Conservation (phyloP, 2,797 vertebrate genomes). For the Falco naumanni region DNA sequence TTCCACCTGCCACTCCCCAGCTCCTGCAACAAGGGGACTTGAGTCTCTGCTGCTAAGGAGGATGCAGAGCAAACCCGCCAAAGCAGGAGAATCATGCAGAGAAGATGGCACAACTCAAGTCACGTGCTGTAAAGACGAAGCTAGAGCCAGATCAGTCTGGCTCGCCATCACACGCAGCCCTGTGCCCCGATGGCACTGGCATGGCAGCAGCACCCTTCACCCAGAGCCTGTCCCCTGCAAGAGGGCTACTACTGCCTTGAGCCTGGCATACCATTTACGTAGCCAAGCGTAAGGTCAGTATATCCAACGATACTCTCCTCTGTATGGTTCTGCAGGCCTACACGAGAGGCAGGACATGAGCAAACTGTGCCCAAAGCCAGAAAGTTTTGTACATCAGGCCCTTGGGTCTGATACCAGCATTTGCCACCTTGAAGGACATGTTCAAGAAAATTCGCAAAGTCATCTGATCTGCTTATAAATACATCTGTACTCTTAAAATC, state of each 20-base stretch:
- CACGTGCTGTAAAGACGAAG: not conserved
- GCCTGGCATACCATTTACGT: fast-evolving
- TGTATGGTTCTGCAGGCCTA: not conserved
- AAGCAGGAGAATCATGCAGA: not conserved
- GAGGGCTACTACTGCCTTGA: not conserved
- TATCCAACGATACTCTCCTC: not conserved
- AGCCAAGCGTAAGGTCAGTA: not conserved
- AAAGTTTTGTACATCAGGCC: not conserved
- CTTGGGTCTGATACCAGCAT: not conserved
- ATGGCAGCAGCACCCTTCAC: not conserved
- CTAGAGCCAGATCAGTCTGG: not conserved
- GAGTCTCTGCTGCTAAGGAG: not conserved
- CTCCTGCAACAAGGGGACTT: not conserved
- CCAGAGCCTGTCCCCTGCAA: not conserved
- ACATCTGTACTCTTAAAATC: not conserved
- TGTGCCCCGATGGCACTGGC: not conserved
- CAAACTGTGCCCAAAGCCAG: not conserved
- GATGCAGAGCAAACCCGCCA: not conserved
- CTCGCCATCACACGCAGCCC: not conserved
- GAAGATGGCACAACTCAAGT: not conserved
- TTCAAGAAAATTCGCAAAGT: not conserved
- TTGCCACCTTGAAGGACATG: not conserved
- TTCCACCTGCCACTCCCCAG: not conserved
- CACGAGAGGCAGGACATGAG: fast-evolving
- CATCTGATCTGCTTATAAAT: not conserved